phyloP scores from a whole-genome alignment of 2,888 invertebrate genomes.

The Arctia plantaginis region DNA sequence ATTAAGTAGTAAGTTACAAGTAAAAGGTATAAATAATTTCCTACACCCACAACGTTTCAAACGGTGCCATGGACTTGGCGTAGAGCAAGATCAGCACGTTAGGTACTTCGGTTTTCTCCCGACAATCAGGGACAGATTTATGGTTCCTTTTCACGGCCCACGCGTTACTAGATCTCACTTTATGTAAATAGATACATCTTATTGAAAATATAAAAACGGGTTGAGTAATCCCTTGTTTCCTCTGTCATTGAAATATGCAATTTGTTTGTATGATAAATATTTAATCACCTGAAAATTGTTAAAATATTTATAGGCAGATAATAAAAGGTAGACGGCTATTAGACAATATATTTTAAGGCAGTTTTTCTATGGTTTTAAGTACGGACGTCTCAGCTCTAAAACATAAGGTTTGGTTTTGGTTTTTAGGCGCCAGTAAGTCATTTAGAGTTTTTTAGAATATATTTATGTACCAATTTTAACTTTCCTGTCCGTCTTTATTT shows the following conservation, averaged over 20 bases:
- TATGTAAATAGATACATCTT: conserved; percentile 55
- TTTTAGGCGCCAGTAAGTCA: background rate
- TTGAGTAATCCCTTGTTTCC: conserved; percentile 21
- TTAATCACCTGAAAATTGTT: background rate
- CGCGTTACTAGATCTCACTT: conserved; percentile 61
- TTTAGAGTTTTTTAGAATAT: background rate
- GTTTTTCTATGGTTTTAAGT: background rate
- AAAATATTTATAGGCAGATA: background rate
- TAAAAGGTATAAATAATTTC: conserved; percentile 60
- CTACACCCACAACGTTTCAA: conserved; percentile 69
- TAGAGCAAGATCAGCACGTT: conserved; percentile 62
- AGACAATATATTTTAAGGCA: background rate
- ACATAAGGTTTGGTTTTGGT: background rate
- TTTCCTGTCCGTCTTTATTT: background rate
- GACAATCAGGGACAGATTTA: conserved; percentile 76
- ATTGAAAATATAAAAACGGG: conserved; percentile 28
- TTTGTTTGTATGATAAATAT: conserved; percentile 7
- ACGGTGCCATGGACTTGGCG: conserved; percentile 56
- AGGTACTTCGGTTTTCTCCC: conserved; percentile 73
- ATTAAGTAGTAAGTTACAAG: conserved; percentile 35
- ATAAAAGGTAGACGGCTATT: background rate
- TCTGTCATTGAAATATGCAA: conserved; percentile 17
- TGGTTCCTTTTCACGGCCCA: conserved; percentile 70
- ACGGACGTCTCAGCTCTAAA: background rate
- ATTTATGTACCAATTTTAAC: background rate